Base-by-base conservation (phyloP, 2,113 vertebrate species). In the Cygnus atratus region DNA sequence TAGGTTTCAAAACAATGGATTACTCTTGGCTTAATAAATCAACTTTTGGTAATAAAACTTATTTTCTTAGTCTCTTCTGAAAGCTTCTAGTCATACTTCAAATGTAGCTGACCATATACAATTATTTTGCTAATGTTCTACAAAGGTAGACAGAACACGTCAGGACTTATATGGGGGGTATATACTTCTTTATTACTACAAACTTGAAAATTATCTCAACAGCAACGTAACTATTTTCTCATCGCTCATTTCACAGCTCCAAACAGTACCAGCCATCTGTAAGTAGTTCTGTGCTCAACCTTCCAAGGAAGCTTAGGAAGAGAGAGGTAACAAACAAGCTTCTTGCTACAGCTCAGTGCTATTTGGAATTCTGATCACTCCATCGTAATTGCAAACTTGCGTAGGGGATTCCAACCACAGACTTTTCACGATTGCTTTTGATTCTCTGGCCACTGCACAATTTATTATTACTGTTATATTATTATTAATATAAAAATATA, bases 371-470 rank as follows among this genome's bases (percentile, higher is more conserved):
- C 41, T 43, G 41, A 80, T 25, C 41, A 16, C 41, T 48, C 18
- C 50, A 29, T 12, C 1, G 0, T 74, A 35, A 71, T 1, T 1
- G 10, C 41, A 71, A 33, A 71, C 33, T 18, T 28, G 29, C 6
- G 13, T 24, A 8, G 17, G 6, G 25, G 29, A 29, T 61, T 89
- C 70, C 62, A 77, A n/a, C 9, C 58, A 46, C 29, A 84, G 77
- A 15, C 71, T 65, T 41, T 90, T 65, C 52, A 71, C 44, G 57
- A 17, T 12, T 50, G 20, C 13, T 84, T 68, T 41, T 68, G 31
- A 61, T 68, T 72, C 62, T 84, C 10, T 52, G 35, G 62, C n/a
- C 43, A 68, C 11, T 35, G 35, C 4, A 29, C 9, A 24, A 61
- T 66, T 61, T 76, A 48, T 21, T 48, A 48, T 48, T 48, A 48